phyloP scores from a whole-genome alignment of 2,888 invertebrate species.

The Rhingia rostrata region DNA sequence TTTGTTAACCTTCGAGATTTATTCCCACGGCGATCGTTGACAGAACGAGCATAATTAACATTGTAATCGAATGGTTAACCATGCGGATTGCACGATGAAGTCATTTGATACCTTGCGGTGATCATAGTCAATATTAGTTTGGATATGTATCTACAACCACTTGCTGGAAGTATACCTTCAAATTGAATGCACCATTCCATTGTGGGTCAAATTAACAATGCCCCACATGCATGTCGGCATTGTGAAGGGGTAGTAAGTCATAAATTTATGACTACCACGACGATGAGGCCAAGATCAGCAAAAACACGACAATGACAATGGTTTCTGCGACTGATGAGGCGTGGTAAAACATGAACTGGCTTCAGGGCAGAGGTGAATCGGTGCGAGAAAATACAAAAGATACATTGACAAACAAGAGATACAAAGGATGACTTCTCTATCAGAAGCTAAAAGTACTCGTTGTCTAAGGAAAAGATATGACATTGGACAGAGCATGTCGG shows the following conservation, averaged over 20 bases:
- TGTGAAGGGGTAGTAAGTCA: neutral
- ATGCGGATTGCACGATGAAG: neutral
- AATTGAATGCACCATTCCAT: too few species aligned
- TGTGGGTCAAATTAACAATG: neutral
- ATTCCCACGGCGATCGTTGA: neutral
- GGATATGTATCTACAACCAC: neutral
- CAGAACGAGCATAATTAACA: neutral
- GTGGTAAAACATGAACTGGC: neutral
- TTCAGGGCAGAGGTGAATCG: neutral
- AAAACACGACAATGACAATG: neutral
- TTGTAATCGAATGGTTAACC: neutral
- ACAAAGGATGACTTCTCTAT: too few species aligned
- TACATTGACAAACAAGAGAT: too few species aligned
- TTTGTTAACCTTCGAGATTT: neutral
- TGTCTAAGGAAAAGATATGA: too few species aligned
- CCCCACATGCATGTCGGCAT: neutral
- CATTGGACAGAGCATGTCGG: too few species aligned
- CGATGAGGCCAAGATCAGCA: slow-evolving; percentile 3
- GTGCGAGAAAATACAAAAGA: neutral
- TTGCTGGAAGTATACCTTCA: too few species aligned
- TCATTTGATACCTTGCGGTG: neutral
- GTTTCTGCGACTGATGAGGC: neutral
- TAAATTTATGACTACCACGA: neutral
- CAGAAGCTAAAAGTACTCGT: too few species aligned
- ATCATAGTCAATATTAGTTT: neutral